These are phyloP conservation scores for Ceryle rudis DNA, from an alignment of 2,797 vertebrate species.

Conservation along the genomic window DNA sequence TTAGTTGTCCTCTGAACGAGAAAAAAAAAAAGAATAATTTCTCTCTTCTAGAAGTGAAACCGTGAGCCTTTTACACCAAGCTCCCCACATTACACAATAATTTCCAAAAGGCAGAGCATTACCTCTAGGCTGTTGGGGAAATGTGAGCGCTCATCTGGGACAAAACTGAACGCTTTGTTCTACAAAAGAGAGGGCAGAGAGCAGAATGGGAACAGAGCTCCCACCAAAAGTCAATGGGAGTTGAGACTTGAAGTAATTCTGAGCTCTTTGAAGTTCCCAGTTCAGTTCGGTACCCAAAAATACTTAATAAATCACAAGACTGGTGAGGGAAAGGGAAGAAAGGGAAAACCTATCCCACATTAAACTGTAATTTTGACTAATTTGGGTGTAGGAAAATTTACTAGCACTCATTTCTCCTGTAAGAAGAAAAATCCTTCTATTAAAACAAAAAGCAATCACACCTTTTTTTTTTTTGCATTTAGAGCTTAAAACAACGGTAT, in stretches of 20 bases:
- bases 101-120: slow-evolving; percentile 26
- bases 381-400: background rate
- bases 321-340: slow-evolving; percentile 27
- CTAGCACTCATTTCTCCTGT: background rate
- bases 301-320: slow-evolving; percentile 48
- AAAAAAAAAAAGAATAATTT: background rate
- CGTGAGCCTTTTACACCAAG: background rate
- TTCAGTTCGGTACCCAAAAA: slow-evolving; percentile 8
- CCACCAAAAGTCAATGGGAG: background rate
- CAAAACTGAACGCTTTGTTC: slow-evolving; percentile 10
- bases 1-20: background rate
- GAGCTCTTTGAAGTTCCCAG: slow-evolving; percentile 32
- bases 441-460: background rate
- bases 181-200: background rate
- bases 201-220: background rate
- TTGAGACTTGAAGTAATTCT: slow-evolving; percentile 18
- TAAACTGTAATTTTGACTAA: background rate
- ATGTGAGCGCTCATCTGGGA: slow-evolving; percentile 23
- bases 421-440: background rate
- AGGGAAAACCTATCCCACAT: slow-evolving; percentile 17
- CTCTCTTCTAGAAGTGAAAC: slow-evolving; percentile 1
- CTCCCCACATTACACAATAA: background rate
- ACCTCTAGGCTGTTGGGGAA: slow-evolving; percentile 28
- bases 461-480: background rate
- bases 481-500: background rate